These are phyloP conservation scores for Ceratitis capitata DNA, from an alignment of 1,140 invertebrate species.

Conservation along the genomic window DNA sequence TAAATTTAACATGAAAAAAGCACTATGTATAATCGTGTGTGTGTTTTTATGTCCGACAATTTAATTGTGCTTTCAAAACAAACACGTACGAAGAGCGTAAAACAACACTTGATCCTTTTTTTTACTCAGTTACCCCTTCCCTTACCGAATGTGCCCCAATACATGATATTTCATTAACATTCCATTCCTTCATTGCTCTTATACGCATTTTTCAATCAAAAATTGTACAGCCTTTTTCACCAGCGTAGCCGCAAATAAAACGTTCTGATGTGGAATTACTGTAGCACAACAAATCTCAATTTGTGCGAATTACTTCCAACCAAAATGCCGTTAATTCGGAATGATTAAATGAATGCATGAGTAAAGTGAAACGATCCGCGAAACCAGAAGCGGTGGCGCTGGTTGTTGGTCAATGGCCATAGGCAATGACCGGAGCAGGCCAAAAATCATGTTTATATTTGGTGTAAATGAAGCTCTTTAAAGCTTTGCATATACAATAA, in stretches of 20 bases:
- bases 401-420: neutral
- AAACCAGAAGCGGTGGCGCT: neutral
- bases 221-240: conserved; percentile 6
- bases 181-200: neutral
- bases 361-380: conserved; percentile 23
- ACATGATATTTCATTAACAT: neutral
- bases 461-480: no score
- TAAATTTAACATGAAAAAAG: no score
- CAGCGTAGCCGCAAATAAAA: conserved; percentile 24
- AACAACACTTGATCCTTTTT: no score
- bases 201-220: conserved; percentile 38
- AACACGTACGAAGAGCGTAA: no score
- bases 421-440: neutral
- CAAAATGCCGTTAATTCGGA: conserved; percentile 41
- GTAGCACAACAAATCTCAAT: conserved; percentile 42
- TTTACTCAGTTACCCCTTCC: no score
- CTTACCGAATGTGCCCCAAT: neutral
- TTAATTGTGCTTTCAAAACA: no score
- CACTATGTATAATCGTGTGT: no score
- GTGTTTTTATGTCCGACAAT: no score
- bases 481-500: no score
- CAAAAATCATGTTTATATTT: neutral
- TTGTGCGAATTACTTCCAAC: conserved; percentile 41
- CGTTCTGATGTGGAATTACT: conserved; percentile 33
- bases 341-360: conserved; percentile 38